Conservation (phyloP, 2,888 invertebrate genomes). For the Acanthoscelides obtectus region DNA sequence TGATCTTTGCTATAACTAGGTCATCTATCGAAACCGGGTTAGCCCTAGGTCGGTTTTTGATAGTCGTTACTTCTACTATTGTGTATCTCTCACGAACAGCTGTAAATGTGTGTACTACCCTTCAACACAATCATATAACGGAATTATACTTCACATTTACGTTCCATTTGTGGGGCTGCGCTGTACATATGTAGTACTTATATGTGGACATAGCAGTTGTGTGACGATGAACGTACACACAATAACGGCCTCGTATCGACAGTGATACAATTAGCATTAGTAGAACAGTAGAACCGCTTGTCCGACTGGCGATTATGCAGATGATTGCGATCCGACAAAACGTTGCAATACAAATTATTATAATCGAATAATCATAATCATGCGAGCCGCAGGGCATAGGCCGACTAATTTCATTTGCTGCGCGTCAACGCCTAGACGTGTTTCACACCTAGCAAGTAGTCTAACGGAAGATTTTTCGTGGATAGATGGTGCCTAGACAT, state of each 20-base stretch:
- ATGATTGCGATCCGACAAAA: constrained; percentile 10
- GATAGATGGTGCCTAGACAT: too few relatives aligned
- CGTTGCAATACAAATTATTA: constrained; percentile 16
- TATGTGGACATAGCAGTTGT: background rate
- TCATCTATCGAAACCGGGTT: too few relatives aligned
- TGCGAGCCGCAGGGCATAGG: background rate
- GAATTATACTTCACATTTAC: background rate
- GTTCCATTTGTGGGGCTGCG: background rate
- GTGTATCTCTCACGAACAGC: too few relatives aligned
- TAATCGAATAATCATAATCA: constrained; percentile 20
- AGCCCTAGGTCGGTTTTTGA: too few relatives aligned
- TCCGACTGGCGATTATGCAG: constrained; percentile 11
- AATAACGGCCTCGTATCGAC: background rate
- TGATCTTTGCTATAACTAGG: too few relatives aligned
- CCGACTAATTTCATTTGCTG: background rate
- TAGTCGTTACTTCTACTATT: too few relatives aligned
- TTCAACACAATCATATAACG: background rate
- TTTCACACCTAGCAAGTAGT: too few relatives aligned
- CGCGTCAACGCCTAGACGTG: too few relatives aligned
- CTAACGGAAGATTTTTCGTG: too few relatives aligned
- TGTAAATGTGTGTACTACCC: too few relatives aligned
- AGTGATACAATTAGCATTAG: background rate
- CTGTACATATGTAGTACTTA: background rate
- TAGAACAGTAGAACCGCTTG: background rate
- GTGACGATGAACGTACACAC: background rate